Percentiles rank a stretch among this genome's conserved stretches.
Conservation (phyloP, 2,888 invertebrate genomes). For the Congeria kusceri region DNA sequence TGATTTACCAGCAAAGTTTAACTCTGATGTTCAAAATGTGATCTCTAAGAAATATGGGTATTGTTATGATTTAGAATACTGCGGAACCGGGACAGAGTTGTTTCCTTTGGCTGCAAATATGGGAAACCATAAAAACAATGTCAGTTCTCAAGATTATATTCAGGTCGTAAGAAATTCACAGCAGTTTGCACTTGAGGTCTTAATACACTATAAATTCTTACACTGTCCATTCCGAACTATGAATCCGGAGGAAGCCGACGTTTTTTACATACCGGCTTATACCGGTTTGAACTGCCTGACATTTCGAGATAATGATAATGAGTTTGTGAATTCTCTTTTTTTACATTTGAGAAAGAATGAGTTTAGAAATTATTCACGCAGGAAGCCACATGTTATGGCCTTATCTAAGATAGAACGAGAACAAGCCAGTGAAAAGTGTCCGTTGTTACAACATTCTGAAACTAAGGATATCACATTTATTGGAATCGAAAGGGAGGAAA, state of each 20-base stretch:
- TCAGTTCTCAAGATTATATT: conserved; percentile 13
- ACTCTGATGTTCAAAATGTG: conserved; percentile 39
- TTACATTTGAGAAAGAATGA: conserved; percentile 44
- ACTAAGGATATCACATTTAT: conserved; percentile 66
- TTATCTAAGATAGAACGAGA: conserved; percentile 76
- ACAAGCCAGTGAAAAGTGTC: conserved; percentile 62
- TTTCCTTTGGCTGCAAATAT: conserved; percentile 13
- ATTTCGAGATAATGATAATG: conserved; percentile 8
- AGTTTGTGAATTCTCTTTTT: conserved; percentile 52
- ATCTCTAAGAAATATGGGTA: conserved; percentile 30
- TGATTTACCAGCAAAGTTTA: conserved; percentile 51
- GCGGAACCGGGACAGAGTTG: conserved; percentile 53
- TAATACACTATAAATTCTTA: conserved; percentile 72
- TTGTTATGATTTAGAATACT: conserved; percentile 51
- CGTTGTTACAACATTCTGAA: conserved; percentile 61
- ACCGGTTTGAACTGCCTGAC: conserved; percentile 63
- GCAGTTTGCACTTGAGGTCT: conserved; percentile 72
- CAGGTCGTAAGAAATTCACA: conserved; percentile 60
- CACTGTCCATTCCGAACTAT: conserved; percentile 67
- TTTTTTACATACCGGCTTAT: conserved; percentile 75
- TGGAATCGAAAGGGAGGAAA: conserved; percentile 73
- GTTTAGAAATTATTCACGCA: conserved; percentile 46
- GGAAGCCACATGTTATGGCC: conserved; percentile 75
- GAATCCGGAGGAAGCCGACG: conserved; percentile 66
- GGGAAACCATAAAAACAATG: conserved; percentile 20